phyloP scores from a whole-genome alignment of 2,888 invertebrate species.

The Eupelmus urozonus region DNA sequence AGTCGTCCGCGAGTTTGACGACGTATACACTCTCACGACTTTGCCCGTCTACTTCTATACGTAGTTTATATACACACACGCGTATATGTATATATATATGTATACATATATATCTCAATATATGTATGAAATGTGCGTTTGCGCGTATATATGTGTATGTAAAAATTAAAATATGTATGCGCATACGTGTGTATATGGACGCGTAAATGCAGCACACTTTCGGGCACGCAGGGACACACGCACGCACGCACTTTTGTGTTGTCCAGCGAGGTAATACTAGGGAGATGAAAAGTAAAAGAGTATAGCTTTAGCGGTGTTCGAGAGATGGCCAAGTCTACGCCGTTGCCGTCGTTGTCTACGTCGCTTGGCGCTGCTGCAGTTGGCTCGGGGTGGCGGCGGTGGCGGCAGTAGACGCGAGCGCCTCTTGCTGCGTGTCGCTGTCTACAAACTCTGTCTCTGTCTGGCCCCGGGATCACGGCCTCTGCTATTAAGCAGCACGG shows the following conservation, averaged over 20 bases:
- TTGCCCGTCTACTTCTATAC: slow-evolving; percentile 1
- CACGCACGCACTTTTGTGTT: neutral
- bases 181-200: no score
- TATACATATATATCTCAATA: no score
- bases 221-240: neutral
- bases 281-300: no score
- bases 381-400: slow-evolving; percentile 28
- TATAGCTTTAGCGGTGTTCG: neutral
- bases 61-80: no score
- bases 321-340: neutral
- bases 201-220: no score
- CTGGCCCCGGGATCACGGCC: neutral
- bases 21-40: neutral
- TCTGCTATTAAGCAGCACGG: no score
- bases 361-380: slow-evolving; percentile 13
- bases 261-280: neutral
- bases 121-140: no score
- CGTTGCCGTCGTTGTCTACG: slow-evolving; percentile 13
- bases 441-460: slow-evolving; percentile 1
- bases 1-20: neutral
- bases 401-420: slow-evolving; percentile 35
- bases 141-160: no score
- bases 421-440: slow-evolving; percentile 7
- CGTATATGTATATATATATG: neutral
- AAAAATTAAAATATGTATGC: no score